phyloP scores from a whole-genome alignment of 2,113 vertebrate genomes.

The Poeciliopsis turrubarensis region DNA sequence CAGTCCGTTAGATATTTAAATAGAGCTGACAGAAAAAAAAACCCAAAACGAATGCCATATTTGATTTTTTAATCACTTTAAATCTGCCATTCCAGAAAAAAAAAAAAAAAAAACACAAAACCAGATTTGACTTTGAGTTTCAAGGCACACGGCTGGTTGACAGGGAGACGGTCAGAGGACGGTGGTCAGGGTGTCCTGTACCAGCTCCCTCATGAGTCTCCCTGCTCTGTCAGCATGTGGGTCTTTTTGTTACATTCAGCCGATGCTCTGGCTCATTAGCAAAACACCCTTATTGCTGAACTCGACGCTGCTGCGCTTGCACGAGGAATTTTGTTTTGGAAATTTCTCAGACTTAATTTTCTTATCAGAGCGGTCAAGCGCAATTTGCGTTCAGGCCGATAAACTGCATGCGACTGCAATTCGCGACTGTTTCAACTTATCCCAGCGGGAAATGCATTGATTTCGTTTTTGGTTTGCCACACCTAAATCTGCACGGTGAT shows the following conservation, averaged over 20 bases:
- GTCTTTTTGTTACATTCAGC: conserved; percentile 11
- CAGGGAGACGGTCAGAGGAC: not conserved
- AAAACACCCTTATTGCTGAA: not conserved
- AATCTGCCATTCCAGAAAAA: not conserved
- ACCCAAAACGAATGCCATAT: not conserved
- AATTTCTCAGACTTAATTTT: not conserved
- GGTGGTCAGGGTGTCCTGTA: not conserved
- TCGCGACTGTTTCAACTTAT: not conserved
- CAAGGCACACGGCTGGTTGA: not conserved
- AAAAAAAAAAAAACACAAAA: too few relatives aligned
- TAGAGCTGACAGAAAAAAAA: not conserved
- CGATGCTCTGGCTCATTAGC: not conserved
- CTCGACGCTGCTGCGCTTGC: not conserved
- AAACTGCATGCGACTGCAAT: not conserved
- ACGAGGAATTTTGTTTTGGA: not conserved
- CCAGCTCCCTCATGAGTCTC: conserved; percentile 21
- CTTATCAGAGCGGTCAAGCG: not conserved
- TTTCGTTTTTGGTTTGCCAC: too few relatives aligned
- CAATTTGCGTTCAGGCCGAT: not conserved
- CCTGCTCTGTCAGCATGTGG: conserved; percentile 34
- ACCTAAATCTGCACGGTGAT: not conserved
- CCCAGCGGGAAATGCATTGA: too few relatives aligned
- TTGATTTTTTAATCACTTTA: not conserved
- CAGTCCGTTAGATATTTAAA: too few relatives aligned
- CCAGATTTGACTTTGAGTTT: not conserved